Evolutionary conservation across 2,888 invertebrate species (phyloP), one percentile per base, ranked within the genome.

Genomic region (Cephus sareptanus): DNA sequence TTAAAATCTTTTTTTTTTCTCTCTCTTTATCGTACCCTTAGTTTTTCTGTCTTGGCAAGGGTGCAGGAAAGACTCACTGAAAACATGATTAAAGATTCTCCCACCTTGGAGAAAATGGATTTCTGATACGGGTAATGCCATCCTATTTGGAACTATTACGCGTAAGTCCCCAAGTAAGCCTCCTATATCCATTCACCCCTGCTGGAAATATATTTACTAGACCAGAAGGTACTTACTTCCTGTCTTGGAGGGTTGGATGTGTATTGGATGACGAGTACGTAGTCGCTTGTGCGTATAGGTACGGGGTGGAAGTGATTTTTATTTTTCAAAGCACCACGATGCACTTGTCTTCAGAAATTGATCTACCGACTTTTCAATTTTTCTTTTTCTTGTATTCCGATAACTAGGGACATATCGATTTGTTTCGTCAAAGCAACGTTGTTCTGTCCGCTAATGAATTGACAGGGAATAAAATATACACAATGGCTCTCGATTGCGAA

Each of bases 131-230:
- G 84, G 87, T 89, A 87, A 89, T 88, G 87, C 87, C 84, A 88
- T 87, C 89, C 90, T 89, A 90, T 90, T 90, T 88, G 89, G 87
- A 88, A 88, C 89, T 89, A 90, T 90, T 90, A 90, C 87, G 78
- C 85, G 84, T 86, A 89, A 89, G 87, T 87, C 89, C 83, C 80
- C 80, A 77, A 83, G 86, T 89, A 89, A 89, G 87, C 87, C 81
- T 79, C 79, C 83, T 86, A 84, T 85, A 88, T 89, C 89, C 86
- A 84, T 87, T 81, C 84, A 81, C 78, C 79, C 85, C 85, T 75
- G 33, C 73, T 80, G 85, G 81, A 87, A 83, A 86, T 87, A 84
- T 87, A 87, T 84, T 87, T 87, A 86, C 80, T 84, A 85, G 80
- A 87, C 87, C 86, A 81, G 83, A 83, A 81, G 81, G 81, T 83